phyloP scores from a whole-genome alignment of 35 echinoderm and acorn worm species.

The Apostichopus japonicus region DNA sequence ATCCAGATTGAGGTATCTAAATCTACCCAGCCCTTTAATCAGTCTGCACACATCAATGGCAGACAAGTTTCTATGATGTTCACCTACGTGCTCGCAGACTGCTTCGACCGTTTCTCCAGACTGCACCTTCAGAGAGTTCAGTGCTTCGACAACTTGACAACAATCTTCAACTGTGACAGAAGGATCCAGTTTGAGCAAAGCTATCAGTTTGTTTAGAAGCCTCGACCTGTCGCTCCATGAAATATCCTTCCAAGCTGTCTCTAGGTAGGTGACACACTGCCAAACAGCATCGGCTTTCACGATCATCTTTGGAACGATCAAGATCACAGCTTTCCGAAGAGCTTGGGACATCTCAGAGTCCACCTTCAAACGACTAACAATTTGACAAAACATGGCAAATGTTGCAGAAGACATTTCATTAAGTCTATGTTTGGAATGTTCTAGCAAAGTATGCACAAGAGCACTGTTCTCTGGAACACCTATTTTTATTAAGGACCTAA shows the following conservation, averaged over 20 bases:
- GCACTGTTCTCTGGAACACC: constrained; percentile 38
- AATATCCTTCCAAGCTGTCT: neutral
- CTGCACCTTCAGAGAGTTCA: constrained; percentile 10
- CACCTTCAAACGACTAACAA: neutral
- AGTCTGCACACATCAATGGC: constrained; percentile 14
- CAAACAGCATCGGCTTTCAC: neutral
- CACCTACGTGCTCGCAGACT: neutral
- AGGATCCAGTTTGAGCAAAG: constrained; percentile 21
- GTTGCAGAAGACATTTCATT: constrained; percentile 43
- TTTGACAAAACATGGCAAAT: constrained; percentile 35
- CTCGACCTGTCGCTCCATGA: neutral
- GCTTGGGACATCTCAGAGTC: constrained; percentile 26
- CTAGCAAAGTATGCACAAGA: constrained; percentile 21
- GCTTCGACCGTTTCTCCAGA: neutral
- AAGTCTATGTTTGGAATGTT: constrained; percentile 21
- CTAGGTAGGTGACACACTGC: constrained; percentile 3
- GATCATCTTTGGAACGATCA: constrained; percentile 30
- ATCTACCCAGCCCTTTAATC: neutral
- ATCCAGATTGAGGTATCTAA: neutral
- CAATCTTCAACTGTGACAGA: constrained; percentile 18
- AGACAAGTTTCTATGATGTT: neutral
- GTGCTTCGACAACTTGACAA: neutral
- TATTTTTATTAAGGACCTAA: constrained; percentile 11
- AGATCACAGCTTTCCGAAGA: constrained; percentile 3
- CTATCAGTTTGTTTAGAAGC: constrained; percentile 14